These are phyloP conservation scores for Athalia rosae DNA, from an alignment of 2,888 invertebrate genomes.

Conservation along the genomic window DNA sequence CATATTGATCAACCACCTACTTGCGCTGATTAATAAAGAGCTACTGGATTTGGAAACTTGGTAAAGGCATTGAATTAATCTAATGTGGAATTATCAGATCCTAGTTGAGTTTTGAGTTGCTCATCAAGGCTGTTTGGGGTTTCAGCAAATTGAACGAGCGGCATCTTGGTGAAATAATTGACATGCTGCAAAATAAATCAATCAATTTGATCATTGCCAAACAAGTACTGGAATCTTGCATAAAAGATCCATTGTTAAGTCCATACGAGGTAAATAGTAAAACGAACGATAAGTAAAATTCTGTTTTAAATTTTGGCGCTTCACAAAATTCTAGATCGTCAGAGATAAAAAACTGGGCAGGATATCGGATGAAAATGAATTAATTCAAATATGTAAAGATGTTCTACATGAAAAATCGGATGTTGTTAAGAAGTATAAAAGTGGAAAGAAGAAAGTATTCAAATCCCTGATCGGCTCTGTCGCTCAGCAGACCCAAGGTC, in stretches of 20 bases:
- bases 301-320: conserved; percentile 36
- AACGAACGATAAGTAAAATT: conserved; percentile 57
- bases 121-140: background rate
- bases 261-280: conserved; percentile 71
- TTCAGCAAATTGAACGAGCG: conserved; percentile 74
- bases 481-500: conserved; percentile 77
- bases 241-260: conserved; percentile 69
- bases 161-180: conserved; percentile 79
- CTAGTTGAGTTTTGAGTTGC: conserved; percentile 13
- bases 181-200: conserved; percentile 77
- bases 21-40: conserved; percentile 80
- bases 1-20: conserved; percentile 82
- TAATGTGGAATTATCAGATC: conserved; percentile 34
- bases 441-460: conserved; percentile 83
- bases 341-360: conserved; percentile 79
- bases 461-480: conserved; percentile 80
- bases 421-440: conserved; percentile 80
- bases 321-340: conserved; percentile 75
- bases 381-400: conserved; percentile 78
- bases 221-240: conserved; percentile 75
- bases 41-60: conserved; percentile 78
- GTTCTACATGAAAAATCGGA: conserved; percentile 81
- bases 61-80: conserved; percentile 70
- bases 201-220: conserved; percentile 80
- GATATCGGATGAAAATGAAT: conserved; percentile 78